phyloP scores from a whole-genome alignment of 1,140 invertebrate species.

The Drosophila quadrilineata region DNA sequence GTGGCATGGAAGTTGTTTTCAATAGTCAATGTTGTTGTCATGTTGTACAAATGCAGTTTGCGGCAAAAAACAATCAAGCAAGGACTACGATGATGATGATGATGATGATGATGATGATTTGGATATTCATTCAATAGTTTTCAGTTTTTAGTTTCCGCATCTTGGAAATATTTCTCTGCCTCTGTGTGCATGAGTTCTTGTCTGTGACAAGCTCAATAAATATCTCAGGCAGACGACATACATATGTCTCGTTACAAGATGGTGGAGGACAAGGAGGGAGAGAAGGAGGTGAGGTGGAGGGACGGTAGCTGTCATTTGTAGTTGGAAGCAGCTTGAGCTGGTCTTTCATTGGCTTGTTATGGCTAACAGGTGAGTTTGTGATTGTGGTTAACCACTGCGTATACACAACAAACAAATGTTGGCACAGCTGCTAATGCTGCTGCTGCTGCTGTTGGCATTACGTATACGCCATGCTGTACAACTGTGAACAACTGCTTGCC shows the following conservation, averaged over 20 bases:
- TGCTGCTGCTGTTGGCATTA: slow-evolving; percentile 14
- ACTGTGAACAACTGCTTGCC: not conserved
- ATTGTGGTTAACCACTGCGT: slow-evolving; percentile 47
- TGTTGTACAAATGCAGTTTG: slow-evolving; percentile 46
- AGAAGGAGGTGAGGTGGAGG: no score
- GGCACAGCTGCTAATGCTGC: slow-evolving; percentile 7
- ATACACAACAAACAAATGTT: slow-evolving; percentile 22
- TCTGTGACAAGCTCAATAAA: slow-evolving; percentile 35
- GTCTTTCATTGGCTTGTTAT: slow-evolving; percentile 12
- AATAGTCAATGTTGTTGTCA: slow-evolving; percentile 23
- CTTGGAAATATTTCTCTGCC: slow-evolving; percentile 2
- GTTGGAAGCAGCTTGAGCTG: not conserved
- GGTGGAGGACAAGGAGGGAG: no score
- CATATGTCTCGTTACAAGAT: slow-evolving; percentile 19
- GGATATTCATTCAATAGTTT: slow-evolving; percentile 17
- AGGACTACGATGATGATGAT: no score
- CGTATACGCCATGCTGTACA: slow-evolving; percentile 45
- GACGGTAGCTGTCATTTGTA: not conserved
- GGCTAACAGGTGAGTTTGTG: slow-evolving; percentile 7
- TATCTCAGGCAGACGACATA: slow-evolving; percentile 35
- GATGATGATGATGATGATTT: no score
- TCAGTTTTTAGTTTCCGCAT: slow-evolving; percentile 8
- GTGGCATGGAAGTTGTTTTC: not conserved
- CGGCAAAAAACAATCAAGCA: slow-evolving; percentile 46
- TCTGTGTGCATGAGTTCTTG: no score